Conservation (phyloP, 2,888 invertebrate species). For the Zygothrica quintamaculata region DNA sequence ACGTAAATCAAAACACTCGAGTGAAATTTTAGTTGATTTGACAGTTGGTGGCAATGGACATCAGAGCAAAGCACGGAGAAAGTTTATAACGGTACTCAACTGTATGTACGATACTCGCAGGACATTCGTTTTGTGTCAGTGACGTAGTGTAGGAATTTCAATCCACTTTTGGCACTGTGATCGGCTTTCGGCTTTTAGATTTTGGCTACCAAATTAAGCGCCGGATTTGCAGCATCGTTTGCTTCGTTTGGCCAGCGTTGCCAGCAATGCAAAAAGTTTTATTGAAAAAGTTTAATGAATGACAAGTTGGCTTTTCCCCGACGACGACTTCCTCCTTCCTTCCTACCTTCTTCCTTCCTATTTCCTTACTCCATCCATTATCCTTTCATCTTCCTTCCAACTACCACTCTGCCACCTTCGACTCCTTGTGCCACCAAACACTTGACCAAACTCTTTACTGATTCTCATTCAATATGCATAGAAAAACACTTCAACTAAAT, state of each 20-base stretch:
- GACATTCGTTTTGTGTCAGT: constrained; percentile 9
- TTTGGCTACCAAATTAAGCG: constrained; percentile 36
- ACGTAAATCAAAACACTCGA: constrained; percentile 42
- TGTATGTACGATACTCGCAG: constrained; percentile 7
- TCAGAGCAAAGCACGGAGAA: too few species aligned
- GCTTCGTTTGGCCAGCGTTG: constrained; percentile 3
- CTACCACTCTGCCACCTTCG: neutral
- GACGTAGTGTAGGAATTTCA: constrained; percentile 34
- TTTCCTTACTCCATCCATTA: neutral
- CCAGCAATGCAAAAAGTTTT: constrained; percentile 66
- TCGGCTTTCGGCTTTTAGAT: constrained; percentile 30
- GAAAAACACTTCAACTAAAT: constrained; percentile 32
- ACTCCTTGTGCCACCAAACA: too few species aligned
- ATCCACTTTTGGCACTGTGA: constrained; percentile 26
- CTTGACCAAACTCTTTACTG: neutral
- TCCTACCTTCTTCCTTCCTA: neutral
- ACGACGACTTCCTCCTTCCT: neutral
- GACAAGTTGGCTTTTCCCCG: constrained; percentile 54
- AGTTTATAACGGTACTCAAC: constrained; percentile 34
- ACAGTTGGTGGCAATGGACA: constrained; percentile 12
- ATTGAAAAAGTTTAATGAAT: constrained; percentile 79
- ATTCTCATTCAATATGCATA: constrained; percentile 8
- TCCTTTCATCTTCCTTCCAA: neutral
- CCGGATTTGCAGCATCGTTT: constrained; percentile 56
- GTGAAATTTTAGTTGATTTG: constrained; percentile 25